Percentiles rank a stretch among this genome's conserved stretches.
phyloP scores from a whole-genome alignment of 2,888 invertebrate species.

The Agriotes lineatus region DNA sequence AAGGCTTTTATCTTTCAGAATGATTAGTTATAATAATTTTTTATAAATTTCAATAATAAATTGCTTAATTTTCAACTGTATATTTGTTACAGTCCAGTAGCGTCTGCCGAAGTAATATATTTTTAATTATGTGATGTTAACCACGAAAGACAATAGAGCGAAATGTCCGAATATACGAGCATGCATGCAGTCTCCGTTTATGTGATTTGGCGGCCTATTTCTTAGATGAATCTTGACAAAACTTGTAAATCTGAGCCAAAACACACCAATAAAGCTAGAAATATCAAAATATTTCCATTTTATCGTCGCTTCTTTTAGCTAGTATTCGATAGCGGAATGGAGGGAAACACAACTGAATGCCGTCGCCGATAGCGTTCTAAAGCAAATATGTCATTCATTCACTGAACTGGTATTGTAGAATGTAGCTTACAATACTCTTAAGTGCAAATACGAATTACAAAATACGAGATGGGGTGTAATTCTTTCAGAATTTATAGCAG shows the following conservation, averaged over 20 bases:
- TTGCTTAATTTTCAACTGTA: too few relatives aligned
- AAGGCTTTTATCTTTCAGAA: too few relatives aligned
- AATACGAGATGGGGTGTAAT: too few relatives aligned
- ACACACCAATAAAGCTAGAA: conserved; percentile 12
- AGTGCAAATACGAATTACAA: too few relatives aligned
- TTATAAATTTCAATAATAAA: too few relatives aligned
- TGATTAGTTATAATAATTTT: too few relatives aligned
- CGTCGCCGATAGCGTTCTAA: neutral
- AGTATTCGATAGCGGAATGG: neutral
- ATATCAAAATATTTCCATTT: conserved; percentile 18
- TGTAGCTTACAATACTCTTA: too few relatives aligned
- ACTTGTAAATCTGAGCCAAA: conserved; percentile 14
- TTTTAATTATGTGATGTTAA: neutral
- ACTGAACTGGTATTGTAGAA: neutral
- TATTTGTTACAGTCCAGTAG: too few relatives aligned
- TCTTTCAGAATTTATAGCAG: too few relatives aligned
- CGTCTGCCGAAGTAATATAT: neutral
- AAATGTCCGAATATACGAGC: neutral
- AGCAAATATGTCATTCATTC: neutral
- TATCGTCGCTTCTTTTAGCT: neutral
- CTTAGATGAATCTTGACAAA: conserved; percentile 14
- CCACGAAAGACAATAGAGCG: neutral
- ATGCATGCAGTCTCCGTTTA: neutral
- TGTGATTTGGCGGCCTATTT: conserved; percentile 9
- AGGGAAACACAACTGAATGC: neutral